Evolutionary conservation across 1,140 invertebrate genomes (phyloP).

Genomic region (Argopecten irradians): DNA sequence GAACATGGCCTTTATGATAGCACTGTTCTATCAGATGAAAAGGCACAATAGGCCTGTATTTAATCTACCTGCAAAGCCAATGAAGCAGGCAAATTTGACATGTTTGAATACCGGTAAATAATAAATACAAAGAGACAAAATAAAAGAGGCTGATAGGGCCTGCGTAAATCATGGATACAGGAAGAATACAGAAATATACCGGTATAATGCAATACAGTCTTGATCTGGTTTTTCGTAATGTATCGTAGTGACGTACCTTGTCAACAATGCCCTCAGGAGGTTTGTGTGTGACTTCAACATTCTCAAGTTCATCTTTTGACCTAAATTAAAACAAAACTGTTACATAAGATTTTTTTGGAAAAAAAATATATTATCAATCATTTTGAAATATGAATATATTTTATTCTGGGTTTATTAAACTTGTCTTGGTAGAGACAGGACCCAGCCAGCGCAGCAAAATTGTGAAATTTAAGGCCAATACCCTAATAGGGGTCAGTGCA

Average conservation of each 20-base stretch:
- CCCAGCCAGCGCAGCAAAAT: no score
- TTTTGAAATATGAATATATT: neutral
- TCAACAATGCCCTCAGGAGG: slow-evolving; percentile 67
- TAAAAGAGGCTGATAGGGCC: neutral
- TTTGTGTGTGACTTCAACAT: slow-evolving; percentile 70
- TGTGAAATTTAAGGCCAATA: no score
- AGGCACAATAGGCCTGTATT: no score
- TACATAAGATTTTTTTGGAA: neutral
- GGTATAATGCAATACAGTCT: neutral
- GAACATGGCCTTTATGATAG: no score
- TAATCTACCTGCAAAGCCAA: no score
- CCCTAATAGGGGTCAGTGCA: no score
- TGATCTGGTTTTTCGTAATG: neutral
- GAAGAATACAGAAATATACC: no score
- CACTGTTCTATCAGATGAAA: no score
- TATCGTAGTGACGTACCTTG: slow-evolving; percentile 53
- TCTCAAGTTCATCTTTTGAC: slow-evolving; percentile 66
- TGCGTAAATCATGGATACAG: neutral
- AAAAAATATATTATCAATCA: neutral
- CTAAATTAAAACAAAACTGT: slow-evolving; percentile 49
- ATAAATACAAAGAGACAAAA: no score
- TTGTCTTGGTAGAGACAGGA: neutral
- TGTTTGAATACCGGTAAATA: no score
- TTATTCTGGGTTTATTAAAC: neutral
- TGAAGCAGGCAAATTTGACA: neutral